Evolutionary conservation across 2,888 invertebrate species (phyloP), one percentile per base, ranked within the genome.

Genomic region (Oasisia sp.): DNA sequence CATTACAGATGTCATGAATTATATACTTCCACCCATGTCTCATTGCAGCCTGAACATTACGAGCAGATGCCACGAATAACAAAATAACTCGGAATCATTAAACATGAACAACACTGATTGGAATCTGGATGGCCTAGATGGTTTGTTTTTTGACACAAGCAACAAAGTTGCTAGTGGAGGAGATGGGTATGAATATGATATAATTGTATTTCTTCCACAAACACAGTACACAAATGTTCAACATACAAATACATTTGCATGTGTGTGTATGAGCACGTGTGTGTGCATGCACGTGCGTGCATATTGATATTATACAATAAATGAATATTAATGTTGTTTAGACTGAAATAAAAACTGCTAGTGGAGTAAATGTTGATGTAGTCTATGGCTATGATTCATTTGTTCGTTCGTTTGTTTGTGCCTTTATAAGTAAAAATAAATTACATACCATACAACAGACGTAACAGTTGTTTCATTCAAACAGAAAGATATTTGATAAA

Each of bases 81-180:
- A 74, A 74, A 27, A 38, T 38, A 38, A 38, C 38, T 38, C 38
- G 38, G 38, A 38, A 74, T 27, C 27, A 19, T n/a, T 3, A 74
- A 74, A 74, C 7, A 74, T 74, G 74, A 74, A 27, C 74, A 74
- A 74, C 27, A 74, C 74, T 74, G 74, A 74, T 74, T 74, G 74
- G 74, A 74, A 74, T 74, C 74, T 74, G n/a, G 74, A 74, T 74
- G 74, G 74, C 74, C 74, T 74, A 7, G 74, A 74, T 74, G 74
- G 27, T n/a, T 27, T 74, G 74, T 74, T 74, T 27, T 74, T 74
- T 74, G 74, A 74, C 27, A n/a, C 74, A 0, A 74, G 74, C 74
- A 74, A 74, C 74, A 74, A 74, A 27, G 50, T 8, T 5, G 50
- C 50, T 9, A 50, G 50, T 50, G 74, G 74, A 74, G n/a, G 74